A percentile compares a stretch with the other conserved stretches of the same genome.
phyloP scores from a whole-genome alignment of 1,140 invertebrate genomes.

The Hyles euphorbiae region DNA sequence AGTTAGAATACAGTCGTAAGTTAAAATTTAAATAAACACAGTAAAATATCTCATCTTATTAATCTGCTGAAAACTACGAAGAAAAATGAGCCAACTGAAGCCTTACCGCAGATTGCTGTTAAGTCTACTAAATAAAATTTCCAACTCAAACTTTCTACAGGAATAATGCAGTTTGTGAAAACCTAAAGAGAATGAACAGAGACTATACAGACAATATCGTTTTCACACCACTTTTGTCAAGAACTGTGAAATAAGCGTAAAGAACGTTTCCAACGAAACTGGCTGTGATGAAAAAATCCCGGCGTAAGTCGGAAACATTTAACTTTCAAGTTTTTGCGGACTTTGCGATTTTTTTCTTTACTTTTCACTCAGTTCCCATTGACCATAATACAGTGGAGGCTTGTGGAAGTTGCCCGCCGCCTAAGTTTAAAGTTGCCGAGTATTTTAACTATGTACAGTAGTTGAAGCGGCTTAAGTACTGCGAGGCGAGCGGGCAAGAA shows the following conservation, averaged over 20 bases:
- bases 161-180: not conserved
- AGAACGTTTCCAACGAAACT: slow-evolving; percentile 15
- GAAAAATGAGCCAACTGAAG: too few relatives aligned
- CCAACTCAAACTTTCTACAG: too few relatives aligned
- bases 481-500: slow-evolving; percentile 1
- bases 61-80: too few relatives aligned
- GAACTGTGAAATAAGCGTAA: slow-evolving; percentile 24
- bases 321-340: slow-evolving; percentile 44
- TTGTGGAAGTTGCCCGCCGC: slow-evolving; percentile 32
- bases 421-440: slow-evolving; percentile 39
- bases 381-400: slow-evolving; percentile 47
- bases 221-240: slow-evolving; percentile 22
- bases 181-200: slow-evolving; percentile 3
- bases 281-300: slow-evolving; percentile 31
- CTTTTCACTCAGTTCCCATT: slow-evolving; percentile 40
- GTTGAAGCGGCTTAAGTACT: slow-evolving; percentile 23
- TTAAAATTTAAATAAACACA: too few relatives aligned
- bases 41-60: too few relatives aligned
- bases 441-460: slow-evolving; percentile 51
- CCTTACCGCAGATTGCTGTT: too few relatives aligned
- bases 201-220: slow-evolving; percentile 5
- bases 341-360: slow-evolving; percentile 38
- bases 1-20: too few relatives aligned
- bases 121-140: too few relatives aligned
- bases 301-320: slow-evolving; percentile 45